Conservation (phyloP, 2,797 vertebrate species). For the Adelosebastes latens region DNA sequence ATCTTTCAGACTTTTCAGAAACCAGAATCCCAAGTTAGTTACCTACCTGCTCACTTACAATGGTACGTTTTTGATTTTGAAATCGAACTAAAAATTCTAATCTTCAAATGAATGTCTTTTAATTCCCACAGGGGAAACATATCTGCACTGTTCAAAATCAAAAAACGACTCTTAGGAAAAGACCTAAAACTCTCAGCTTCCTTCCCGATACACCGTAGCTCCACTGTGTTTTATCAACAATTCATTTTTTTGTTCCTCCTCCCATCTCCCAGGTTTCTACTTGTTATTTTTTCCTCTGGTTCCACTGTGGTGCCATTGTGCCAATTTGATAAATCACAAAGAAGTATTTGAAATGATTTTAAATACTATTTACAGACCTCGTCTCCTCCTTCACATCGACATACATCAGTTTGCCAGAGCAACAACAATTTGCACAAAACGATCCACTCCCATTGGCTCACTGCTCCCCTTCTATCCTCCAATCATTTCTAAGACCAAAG, state of each 20-base stretch:
- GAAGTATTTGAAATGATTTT: constrained; percentile 64
- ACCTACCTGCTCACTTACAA: constrained; percentile 66
- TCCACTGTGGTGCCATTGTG: constrained; percentile 80
- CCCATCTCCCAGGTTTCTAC: constrained; percentile 43
- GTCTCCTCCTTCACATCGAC: constrained; percentile 43
- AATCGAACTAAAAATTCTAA: constrained; percentile 72
- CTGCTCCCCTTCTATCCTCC: constrained; percentile 61
- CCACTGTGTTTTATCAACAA: constrained; percentile 70
- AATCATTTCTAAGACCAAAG: constrained; percentile 84
- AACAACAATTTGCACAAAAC: constrained; percentile 79
- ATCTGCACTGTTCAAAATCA: constrained; percentile 82
- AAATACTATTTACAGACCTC: constrained; percentile 66
- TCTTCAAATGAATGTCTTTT: constrained; percentile 83
- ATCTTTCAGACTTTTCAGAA: constrained; percentile 85
- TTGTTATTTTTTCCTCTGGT: constrained; percentile 57
- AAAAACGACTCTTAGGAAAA: constrained; percentile 72
- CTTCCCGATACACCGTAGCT: constrained; percentile 75
- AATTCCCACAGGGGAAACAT: constrained; percentile 78
- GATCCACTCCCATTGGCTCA: constrained; percentile 71
- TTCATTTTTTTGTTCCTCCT: constrained; percentile 25
- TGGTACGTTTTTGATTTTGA: constrained; percentile 83
- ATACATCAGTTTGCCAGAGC: constrained; percentile 67
- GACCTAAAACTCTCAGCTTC: constrained; percentile 70
- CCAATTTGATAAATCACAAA: constrained; percentile 69
- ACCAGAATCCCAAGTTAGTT: constrained; percentile 65